Conservation (phyloP, 2,113 vertebrate genomes). For the Tychaedon coryphoeus region DNA sequence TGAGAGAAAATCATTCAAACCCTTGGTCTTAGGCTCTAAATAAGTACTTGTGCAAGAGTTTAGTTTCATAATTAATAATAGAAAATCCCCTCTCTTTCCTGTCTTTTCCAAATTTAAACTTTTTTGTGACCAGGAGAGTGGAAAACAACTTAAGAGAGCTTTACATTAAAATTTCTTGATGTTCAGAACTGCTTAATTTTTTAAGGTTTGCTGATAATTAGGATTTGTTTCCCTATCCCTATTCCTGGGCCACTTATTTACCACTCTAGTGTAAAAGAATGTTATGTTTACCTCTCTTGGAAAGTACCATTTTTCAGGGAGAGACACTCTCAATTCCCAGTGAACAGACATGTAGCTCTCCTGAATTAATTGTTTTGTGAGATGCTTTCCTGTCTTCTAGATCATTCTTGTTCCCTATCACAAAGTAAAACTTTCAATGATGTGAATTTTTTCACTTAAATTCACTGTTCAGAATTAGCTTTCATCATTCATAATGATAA, state of each 20-base stretch:
- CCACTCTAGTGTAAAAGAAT: not conserved
- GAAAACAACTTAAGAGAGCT: not conserved
- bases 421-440: not conserved
- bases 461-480: not conserved
- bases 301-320: not conserved
- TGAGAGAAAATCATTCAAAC: not conserved
- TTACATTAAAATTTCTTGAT: not conserved
- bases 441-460: not conserved
- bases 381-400: not conserved
- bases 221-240: not conserved
- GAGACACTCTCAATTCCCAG: not conserved
- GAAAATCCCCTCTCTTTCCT: not conserved
- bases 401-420: not conserved
- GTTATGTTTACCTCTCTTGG: not conserved
- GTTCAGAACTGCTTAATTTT: not conserved
- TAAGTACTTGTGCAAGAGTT: not conserved
- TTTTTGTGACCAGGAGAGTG: fast-evolving
- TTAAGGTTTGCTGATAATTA: not conserved
- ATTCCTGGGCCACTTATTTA: not conserved
- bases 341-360: not conserved
- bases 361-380: not conserved
- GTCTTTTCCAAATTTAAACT: not conserved
- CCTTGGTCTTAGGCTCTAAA: not conserved
- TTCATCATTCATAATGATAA: not conserved
- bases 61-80: fast-evolving